phyloP scores from a whole-genome alignment of 2,113 vertebrate species.

The Panthera leo region DNA sequence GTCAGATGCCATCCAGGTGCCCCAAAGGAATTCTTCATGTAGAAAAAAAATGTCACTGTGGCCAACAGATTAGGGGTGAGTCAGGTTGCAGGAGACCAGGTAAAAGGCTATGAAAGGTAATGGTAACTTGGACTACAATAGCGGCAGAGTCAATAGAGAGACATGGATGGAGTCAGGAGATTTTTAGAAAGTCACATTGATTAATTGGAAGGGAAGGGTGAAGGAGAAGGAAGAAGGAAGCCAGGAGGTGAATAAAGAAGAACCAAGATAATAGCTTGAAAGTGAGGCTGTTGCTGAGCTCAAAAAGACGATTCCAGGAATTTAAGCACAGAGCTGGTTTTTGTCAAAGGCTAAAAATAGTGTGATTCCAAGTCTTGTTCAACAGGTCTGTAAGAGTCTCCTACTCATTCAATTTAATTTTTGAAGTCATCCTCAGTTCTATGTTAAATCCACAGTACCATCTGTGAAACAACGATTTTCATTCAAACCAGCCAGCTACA shows the following conservation, averaged over 20 bases:
- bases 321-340: not conserved
- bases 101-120: not conserved
- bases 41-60: not conserved
- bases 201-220: not conserved
- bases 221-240: not conserved
- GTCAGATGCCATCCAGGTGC: too few relatives aligned
- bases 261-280: not conserved
- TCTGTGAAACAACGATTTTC: not conserved
- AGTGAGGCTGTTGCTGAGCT: not conserved
- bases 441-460: not conserved
- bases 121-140: not conserved
- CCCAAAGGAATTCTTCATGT: not conserved
- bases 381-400: not conserved
- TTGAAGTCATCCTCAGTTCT: not conserved
- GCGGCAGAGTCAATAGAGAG: not conserved
- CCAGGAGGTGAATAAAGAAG: not conserved
- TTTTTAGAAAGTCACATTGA: not conserved
- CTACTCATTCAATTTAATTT: not conserved
- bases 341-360: slow-evolving; percentile 13
- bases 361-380: not conserved
- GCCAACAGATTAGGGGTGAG: not conserved
- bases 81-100: not conserved
- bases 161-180: not conserved
- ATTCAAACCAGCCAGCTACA: not conserved
- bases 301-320: slow-evolving; percentile 9